Evolutionary conservation across 2,797 vertebrate species (phyloP).

Genomic region (Botia almorhae): DNA sequence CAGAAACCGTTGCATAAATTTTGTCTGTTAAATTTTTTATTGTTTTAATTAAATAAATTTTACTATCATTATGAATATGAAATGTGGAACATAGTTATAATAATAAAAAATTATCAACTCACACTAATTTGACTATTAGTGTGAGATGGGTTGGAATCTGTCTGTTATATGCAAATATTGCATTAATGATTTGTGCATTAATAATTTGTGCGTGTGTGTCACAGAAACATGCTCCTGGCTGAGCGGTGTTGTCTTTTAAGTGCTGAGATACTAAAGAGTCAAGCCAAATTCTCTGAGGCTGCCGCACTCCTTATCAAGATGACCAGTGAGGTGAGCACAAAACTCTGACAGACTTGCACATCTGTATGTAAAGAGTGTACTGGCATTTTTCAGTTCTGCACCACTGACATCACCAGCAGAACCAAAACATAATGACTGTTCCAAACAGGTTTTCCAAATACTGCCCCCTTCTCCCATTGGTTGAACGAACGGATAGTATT

Average conservation of each 20-base stretch:
- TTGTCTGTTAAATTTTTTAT: too few relatives aligned
- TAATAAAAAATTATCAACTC: not conserved
- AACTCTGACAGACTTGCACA: not conserved
- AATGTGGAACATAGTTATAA: too few relatives aligned
- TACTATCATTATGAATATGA: not conserved
- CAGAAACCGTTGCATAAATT: too few relatives aligned
- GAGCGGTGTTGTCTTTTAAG: slow-evolving; percentile 95
- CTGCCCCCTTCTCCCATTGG: too few relatives aligned
- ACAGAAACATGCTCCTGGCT: slow-evolving; percentile 93
- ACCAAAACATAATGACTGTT: not conserved
- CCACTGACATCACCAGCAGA: not conserved
- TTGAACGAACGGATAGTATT: too few relatives aligned
- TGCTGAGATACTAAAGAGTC: slow-evolving; percentile 96
- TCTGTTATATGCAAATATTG: not conserved
- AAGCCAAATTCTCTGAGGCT: slow-evolving; percentile 93
- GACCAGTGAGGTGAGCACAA: slow-evolving; percentile 89
- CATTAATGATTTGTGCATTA: too few relatives aligned
- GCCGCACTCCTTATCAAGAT: slow-evolving; percentile 95
- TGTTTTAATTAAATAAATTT: too few relatives aligned
- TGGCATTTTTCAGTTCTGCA: not conserved
- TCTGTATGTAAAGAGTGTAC: not conserved
- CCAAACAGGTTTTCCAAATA: too few relatives aligned
- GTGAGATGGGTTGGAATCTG: not conserved
- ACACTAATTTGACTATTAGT: not conserved
- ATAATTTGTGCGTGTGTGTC: not conserved